Conservation (phyloP, 92 coral and sea anemone species). For the Zoanthus sansibaricus region DNA sequence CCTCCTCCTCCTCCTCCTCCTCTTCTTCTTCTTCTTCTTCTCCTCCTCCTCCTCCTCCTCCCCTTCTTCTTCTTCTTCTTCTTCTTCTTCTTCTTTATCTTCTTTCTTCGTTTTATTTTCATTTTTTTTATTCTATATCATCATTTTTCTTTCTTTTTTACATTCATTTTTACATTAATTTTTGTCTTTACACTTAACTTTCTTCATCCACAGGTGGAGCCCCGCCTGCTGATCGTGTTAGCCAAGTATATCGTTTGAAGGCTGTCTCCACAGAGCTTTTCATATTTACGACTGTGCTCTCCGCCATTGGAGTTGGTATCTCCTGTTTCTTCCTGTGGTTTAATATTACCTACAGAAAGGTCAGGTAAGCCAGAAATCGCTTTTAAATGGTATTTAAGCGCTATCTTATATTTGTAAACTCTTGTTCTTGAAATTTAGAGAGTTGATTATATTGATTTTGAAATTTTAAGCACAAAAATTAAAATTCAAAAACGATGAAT, state of each 20-base stretch:
- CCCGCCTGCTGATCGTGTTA: conserved; percentile 80
- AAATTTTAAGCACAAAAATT: neutral
- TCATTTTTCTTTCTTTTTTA: neutral
- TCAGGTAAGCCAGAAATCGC: conserved; percentile 54
- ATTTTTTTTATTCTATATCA: neutral
- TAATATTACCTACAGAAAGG: conserved; percentile 64
- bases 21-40: neutral
- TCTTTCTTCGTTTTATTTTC: neutral
- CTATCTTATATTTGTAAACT: neutral
- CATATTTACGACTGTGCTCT: conserved; percentile 65
- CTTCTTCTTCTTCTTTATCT: neutral
- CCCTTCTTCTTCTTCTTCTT: neutral
- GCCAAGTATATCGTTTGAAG: conserved; percentile 59
- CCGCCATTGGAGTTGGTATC: conserved; percentile 59
- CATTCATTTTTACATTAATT: neutral
- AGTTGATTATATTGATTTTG: neutral
- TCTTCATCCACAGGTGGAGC: conserved; percentile 64
- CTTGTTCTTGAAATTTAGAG: neutral
- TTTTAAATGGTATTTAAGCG: neutral
- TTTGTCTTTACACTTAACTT: neutral
- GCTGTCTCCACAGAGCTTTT: conserved; percentile 67
- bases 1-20: neutral
- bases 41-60: neutral
- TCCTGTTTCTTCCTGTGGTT: conserved; percentile 88
- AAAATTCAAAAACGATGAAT: neutral